Evolutionary conservation across 2,113 vertebrate genomes (phyloP).

Genomic region (Desmodus rotundus): DNA sequence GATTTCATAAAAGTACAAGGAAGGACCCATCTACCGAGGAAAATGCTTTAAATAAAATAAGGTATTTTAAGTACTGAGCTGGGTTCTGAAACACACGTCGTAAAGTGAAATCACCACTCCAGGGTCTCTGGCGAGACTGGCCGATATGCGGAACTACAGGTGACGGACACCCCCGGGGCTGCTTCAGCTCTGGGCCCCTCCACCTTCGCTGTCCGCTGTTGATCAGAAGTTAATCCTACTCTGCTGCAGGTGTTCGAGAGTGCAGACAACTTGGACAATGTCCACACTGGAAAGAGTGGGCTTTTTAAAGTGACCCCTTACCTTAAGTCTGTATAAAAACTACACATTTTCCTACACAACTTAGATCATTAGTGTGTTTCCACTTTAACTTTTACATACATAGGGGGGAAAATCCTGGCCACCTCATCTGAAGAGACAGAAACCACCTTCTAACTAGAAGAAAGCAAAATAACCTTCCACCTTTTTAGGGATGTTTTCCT

Average conservation of each 20-base stretch:
- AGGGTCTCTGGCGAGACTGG: neutral
- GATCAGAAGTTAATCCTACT: neutral
- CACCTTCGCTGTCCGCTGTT: neutral
- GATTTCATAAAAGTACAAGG: neutral
- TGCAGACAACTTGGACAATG: neutral
- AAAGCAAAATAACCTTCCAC: neutral
- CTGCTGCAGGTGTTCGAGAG: neutral
- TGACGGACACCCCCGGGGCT: neutral
- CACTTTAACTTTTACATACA: neutral
- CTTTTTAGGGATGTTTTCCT: neutral
- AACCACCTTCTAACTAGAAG: neutral
- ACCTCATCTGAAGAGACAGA: neutral
- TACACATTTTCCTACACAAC: neutral
- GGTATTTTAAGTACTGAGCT: neutral
- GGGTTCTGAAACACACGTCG: neutral
- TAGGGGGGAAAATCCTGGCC: neutral
- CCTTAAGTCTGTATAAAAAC: constrained; percentile 5
- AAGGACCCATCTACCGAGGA: neutral
- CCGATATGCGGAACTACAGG: neutral
- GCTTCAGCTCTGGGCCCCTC: neutral
- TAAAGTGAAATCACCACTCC: neutral
- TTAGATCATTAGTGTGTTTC: neutral
- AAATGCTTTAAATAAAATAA: neutral
- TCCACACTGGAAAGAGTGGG: neutral
- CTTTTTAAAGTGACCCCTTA: constrained; percentile 7